Base-by-base conservation (phyloP, 1,140 invertebrate species). In the Lucilia cuprina region DNA sequence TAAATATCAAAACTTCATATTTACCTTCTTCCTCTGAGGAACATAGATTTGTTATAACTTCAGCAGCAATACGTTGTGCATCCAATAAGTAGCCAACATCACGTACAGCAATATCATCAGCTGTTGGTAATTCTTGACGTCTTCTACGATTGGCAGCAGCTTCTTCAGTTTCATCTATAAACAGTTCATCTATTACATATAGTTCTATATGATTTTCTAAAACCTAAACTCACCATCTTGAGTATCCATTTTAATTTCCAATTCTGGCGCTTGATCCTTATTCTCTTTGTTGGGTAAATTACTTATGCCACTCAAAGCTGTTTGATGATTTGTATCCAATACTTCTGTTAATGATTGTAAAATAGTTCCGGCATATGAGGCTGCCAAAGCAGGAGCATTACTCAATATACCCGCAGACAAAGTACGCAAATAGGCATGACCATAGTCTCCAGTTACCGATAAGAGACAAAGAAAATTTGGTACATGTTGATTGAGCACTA, bases 41-140 rank as follows among this genome's bases (percentile, higher is more conserved):
- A 86, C 94, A 95, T 41, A 96, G 89, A 91, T 96, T 96, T 17
- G 95, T 93, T 78, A 95, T 90, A 82, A 95, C 94, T 91, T 96
- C 95, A 83, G 95, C 88, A 8, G 94, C 93, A 86, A 93, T 92
- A 86, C 94, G 93, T 87, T 95, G 95, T 2, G 94, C 93, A 84
- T 93, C 92, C 10, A 95, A 86, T 65, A 95, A 87, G 83, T 92
- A 89, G 86, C 90, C 91, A 1, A 92, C 86, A 82, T 93, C 88
- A 84, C 91, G 91, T 4, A 94, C 85, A 60, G 93, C 91, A 35
- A 90, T 93, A 9, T 87, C 86, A 9, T 88, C 85, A 14, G 84
- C 87, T 7, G 83, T 85, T 2, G 87, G 89, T 10, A 90, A 75
- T 83, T 86, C 86, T 80, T 88, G 87, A 34, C 87, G 86, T 19